A percentile compares a stretch with the other conserved stretches of the same genome.
Evolutionary conservation across 1,140 invertebrate species (phyloP).

Genomic region (Telenomus remus): DNA sequence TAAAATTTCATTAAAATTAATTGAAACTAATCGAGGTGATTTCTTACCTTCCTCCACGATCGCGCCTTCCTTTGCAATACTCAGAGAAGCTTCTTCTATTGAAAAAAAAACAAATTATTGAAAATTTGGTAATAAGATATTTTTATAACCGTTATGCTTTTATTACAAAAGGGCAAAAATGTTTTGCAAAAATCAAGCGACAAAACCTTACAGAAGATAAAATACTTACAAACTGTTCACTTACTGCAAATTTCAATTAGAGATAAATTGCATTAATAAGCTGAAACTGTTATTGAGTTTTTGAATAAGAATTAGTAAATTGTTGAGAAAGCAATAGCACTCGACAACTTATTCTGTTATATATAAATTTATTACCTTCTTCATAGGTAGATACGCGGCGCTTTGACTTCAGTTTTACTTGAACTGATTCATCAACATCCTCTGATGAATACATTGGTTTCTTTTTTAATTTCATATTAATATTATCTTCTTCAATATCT

Average conservation of each 20-base stretch:
- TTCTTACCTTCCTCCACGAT: constrained; percentile 75
- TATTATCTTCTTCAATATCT: constrained; percentile 70
- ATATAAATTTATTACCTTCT: constrained; percentile 77
- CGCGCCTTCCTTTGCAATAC: constrained; percentile 77
- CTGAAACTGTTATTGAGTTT: not conserved
- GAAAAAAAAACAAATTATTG: constrained; percentile 24
- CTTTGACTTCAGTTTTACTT: constrained; percentile 74
- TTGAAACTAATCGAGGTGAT: constrained; percentile 9
- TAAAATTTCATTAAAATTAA: constrained; percentile 1
- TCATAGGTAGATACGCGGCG: constrained; percentile 76
- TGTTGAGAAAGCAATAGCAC: not conserved
- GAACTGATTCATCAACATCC: constrained; percentile 78
- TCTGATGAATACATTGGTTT: constrained; percentile 72
- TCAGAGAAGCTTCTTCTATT: constrained; percentile 77
- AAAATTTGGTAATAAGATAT: constrained; percentile 13
- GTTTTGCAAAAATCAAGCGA: too few species aligned
- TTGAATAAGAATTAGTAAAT: not conserved
- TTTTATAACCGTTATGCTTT: constrained; percentile 67
- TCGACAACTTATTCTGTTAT: not conserved
- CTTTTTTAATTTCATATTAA: constrained; percentile 77
- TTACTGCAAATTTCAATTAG: not conserved
- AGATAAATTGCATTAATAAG: not conserved
- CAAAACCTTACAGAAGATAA: too few species aligned
- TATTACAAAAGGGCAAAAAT: constrained; percentile 18
- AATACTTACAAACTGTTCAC: too few species aligned